Evolutionary conservation across 2,113 vertebrate species (phyloP), one percentile per base, ranked within the genome.

Genomic region (Oophaga pumilio): DNA sequence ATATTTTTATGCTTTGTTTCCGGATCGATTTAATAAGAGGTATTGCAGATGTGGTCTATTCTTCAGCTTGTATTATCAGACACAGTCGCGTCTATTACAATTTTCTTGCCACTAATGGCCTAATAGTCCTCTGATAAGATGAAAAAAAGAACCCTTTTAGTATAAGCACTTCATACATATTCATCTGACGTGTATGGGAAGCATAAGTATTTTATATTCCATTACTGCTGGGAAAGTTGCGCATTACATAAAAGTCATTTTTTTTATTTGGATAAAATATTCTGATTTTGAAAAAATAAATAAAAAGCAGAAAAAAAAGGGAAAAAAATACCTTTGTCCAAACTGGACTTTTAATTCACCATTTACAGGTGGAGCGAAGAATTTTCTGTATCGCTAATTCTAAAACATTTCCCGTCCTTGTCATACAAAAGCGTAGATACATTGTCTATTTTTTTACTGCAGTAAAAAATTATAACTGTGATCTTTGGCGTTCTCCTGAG

Each of bases 1-100:
- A 84, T 84, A 73, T 84, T 84, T 56, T 56, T 84, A 84, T 43
- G 15, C 57, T 57, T 84, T 84, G 66, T 84, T 71, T 28, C 82
- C 20, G 82, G 15, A 18, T 74, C 82, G 57, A 52, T 52, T 26
- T 43, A 73, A 84, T 84, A 84, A 59, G 52, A 74, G 66, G 28
- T 74, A 84, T 84, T 73, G 17, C 52, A 28, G 82, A 83, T 59
- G 68, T 43, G 66, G 50, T 33, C 57, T 73, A 57, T 84, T 57
- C 33, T 52, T 66, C 33, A 14, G 68, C 81, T 83, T 53, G 69
- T 69, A 28, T 53, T 50, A 68, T 68, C 62, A 26, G 62, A 68
- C 22, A 83, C 62, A 69, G 64, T 82, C 64, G 18, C 49, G 81
- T 83, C 81, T 83, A 43, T 69, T 69, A 52, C 26, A 49, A 68